phyloP scores from a whole-genome alignment of 2,888 invertebrate genomes.

The Odontothrips loti region DNA sequence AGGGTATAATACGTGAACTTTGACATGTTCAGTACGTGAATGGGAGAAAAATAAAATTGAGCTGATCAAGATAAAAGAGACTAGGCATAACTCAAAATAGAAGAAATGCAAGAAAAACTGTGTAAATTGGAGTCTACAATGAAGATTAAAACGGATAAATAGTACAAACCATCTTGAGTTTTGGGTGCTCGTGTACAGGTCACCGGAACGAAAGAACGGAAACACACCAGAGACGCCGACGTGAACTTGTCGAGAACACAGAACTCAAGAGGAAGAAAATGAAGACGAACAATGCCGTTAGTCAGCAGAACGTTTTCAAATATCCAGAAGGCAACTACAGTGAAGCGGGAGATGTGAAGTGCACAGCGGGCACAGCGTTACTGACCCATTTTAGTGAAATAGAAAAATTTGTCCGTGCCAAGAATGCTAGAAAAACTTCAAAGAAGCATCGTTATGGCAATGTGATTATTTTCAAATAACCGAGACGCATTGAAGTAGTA shows the following conservation, averaged over 20 bases:
- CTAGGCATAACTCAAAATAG: too few relatives aligned
- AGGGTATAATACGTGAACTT: too few relatives aligned
- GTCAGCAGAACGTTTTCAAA: background rate
- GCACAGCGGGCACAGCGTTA: background rate
- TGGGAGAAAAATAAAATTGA: background rate
- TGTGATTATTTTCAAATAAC: too few relatives aligned
- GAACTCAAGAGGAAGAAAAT: background rate
- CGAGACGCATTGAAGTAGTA: too few relatives aligned
- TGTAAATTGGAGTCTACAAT: too few relatives aligned
- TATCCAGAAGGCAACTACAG: background rate
- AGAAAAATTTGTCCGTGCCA: background rate
- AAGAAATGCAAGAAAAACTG: too few relatives aligned
- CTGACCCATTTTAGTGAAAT: too few relatives aligned
- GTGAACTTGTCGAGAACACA: background rate
- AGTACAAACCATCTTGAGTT: background rate
- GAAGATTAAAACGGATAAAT: background rate
- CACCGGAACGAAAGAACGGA: constrained; percentile 12
- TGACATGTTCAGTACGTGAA: background rate
- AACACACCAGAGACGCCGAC: background rate
- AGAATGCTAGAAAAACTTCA: background rate
- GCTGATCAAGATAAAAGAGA: too few relatives aligned
- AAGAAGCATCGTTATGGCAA: background rate
- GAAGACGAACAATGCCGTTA: background rate
- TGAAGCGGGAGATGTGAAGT: background rate
- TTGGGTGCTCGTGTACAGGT: background rate